Base-by-base conservation (phyloP, 2,113 vertebrate species). In the Psittacus erithacus region DNA sequence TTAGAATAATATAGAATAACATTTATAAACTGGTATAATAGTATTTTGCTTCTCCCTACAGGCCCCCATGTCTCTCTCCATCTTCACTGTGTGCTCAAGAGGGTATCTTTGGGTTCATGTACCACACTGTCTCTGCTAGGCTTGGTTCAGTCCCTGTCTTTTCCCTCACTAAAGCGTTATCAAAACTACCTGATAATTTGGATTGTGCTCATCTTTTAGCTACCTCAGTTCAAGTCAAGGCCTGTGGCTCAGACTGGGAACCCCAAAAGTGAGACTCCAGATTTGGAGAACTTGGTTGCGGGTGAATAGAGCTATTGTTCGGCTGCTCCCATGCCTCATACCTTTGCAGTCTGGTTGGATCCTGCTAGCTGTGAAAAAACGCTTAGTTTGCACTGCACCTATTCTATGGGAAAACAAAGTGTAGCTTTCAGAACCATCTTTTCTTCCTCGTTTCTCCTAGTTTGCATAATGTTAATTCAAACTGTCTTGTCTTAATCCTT, bases 401-500 rank as follows among this genome's bases (percentile, higher is more conserved):
- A 55, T 86, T 79, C 27, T 52, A 75, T 74, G 80, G 55, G 35
- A 81, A 89, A 92, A 50, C 43, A 75, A 93, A 83, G 16, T 67
- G 10, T 5, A 67, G 35, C 65, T 88, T 96, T 92, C 65, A 90
- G 65, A 89, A 28, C 27, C 73, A 49, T 86, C 62, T 93, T 90
- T 85, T 82, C 74, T 90, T 83, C 39, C 47, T 90, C 5, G 3
- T 60, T 88, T 88, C 69, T 82, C 90, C 52, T 82, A 73, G 52
- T 90, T 93, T 89, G 52, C 53, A 90, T 94, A 70, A 67, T 49
- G n/a, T 85, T 69, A 73, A 90, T 92, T 92, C 52, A 85, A 79
- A 47, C 70, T 89, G 76, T 92, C 85, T 86, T 92, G 43, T 71
- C 76, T 88, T 94, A 94, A 94, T 94, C 49, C 47, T 84, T 73